phyloP scores from a whole-genome alignment of 2,888 invertebrate species.

The Mimachlamys varia region DNA sequence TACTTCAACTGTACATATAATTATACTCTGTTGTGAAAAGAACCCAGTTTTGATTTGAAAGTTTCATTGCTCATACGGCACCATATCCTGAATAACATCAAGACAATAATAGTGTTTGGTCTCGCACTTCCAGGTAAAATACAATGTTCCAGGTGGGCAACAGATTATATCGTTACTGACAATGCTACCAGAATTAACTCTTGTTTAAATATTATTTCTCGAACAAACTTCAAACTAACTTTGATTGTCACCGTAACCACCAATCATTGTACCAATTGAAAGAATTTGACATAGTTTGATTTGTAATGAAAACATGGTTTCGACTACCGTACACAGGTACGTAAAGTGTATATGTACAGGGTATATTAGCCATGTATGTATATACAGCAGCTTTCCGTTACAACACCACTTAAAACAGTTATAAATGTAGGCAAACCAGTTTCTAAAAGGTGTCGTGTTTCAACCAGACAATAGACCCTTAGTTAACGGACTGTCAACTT shows the following conservation, averaged over 20 bases:
- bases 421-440: conserved; percentile 7
- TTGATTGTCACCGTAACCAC: background rate
- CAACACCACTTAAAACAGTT: conserved; percentile 29
- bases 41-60: too few species aligned
- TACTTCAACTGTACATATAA: too few species aligned
- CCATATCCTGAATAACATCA: background rate
- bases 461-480: background rate
- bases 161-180: too few species aligned
- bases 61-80: background rate
- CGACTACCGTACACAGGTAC: background rate
- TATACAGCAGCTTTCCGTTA: background rate
- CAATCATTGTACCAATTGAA: background rate
- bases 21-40: too few species aligned
- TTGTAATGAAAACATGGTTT: conserved; percentile 18
- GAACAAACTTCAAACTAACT: too few species aligned
- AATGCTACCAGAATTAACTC: too few species aligned
- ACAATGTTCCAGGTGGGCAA: too few species aligned
- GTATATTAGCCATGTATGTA: background rate
- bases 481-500: background rate
- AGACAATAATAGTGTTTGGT: too few species aligned
- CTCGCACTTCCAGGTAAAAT: too few species aligned
- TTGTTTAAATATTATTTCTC: too few species aligned
- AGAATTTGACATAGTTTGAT: background rate
- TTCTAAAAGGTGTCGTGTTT: conserved; percentile 14
- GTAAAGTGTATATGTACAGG: background rate